Evolutionary conservation across 2,113 vertebrate genomes (phyloP).

Genomic region (Tachysurus vachellii): DNA sequence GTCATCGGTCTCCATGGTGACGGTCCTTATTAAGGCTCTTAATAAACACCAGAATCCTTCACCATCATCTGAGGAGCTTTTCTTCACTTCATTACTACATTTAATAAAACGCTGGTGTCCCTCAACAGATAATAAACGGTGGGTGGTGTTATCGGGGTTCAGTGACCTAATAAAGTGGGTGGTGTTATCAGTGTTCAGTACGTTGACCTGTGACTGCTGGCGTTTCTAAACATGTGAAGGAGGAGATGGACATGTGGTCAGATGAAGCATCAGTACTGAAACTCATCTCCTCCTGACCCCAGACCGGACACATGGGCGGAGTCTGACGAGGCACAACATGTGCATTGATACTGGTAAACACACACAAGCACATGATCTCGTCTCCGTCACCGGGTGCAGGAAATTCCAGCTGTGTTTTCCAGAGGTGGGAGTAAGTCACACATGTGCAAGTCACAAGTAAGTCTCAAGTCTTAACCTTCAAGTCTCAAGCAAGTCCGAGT

Average conservation of each 20-base stretch:
- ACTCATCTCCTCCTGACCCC: not conserved
- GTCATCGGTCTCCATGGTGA: conserved; percentile 6
- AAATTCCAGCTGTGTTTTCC: conserved; percentile 3
- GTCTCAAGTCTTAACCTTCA: too few species aligned
- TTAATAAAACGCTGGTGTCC: not conserved
- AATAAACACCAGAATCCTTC: not conserved
- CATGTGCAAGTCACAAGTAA: too few species aligned
- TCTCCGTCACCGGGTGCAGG: not conserved
- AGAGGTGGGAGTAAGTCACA: too few species aligned
- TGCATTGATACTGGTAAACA: not conserved
- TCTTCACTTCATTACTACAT: not conserved
- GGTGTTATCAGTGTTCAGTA: too few species aligned
- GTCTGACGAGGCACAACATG: not conserved
- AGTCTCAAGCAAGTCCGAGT: too few species aligned
- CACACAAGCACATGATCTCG: not conserved
- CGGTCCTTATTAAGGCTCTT: not conserved
- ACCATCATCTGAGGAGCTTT: not conserved
- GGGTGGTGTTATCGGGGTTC: too few species aligned
- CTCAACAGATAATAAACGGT: not conserved
- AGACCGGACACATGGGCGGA: not conserved
- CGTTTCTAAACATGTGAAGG: too few species aligned
- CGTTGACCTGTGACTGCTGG: too few species aligned
- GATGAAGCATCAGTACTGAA: not conserved
- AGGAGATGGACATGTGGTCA: not conserved
- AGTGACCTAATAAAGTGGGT: too few species aligned